Evolutionary conservation across 2,797 vertebrate genomes (phyloP).

Genomic region (Mormyrus proboscirostris): DNA sequence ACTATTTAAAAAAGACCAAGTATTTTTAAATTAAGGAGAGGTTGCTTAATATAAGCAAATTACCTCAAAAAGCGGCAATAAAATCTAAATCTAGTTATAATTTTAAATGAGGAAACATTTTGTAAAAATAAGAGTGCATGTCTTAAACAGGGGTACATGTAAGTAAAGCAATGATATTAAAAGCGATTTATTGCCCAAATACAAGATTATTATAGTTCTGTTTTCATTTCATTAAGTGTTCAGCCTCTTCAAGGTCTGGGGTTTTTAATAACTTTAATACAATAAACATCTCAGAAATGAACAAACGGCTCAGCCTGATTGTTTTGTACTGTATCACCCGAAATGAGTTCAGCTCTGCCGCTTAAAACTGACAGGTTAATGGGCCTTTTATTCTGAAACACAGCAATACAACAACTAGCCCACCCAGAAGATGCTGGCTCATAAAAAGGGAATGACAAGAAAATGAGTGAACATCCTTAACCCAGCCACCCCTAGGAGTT

Average conservation of each 20-base stretch:
- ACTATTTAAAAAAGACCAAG: not conserved
- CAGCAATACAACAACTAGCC: not conserved
- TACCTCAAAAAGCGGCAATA: not conserved
- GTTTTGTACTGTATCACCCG: not conserved
- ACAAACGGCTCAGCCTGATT: not conserved
- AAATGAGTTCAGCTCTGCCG: not conserved
- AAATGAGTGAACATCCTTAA: conserved; percentile 5
- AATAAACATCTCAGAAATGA: not conserved
- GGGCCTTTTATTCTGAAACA: not conserved
- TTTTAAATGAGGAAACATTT: not conserved
- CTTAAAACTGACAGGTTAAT: not conserved
- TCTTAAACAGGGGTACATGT: not conserved
- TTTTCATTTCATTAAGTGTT: conserved; percentile 4
- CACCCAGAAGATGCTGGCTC: not conserved
- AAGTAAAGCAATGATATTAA: not conserved
- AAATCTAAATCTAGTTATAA: conserved; percentile 11
- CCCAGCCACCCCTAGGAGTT: not conserved
- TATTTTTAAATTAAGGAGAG: not conserved
- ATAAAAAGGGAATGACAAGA: not conserved
- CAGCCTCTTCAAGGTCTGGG: not conserved
- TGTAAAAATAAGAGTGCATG: not conserved
- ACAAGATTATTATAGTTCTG: not conserved
- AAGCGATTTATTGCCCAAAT: not conserved
- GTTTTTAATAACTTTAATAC: not conserved
- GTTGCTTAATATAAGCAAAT: conserved; percentile 7